A percentile compares a stretch with the other conserved stretches of the same genome.
Conservation (phyloP, 2,113 vertebrate genomes). For the Myocastor coypus region DNA sequence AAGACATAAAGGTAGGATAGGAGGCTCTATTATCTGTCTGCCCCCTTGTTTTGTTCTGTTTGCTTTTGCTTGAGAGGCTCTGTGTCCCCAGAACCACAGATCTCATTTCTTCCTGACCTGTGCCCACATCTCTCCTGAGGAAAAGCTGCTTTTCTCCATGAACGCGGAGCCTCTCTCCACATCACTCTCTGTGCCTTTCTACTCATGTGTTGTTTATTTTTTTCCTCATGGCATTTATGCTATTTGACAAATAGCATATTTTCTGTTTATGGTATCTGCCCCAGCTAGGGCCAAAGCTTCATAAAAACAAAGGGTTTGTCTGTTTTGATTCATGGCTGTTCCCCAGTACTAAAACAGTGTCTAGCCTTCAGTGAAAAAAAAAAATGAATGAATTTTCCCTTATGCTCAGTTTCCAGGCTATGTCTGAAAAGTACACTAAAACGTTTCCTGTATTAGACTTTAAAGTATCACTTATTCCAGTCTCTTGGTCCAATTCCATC, state of each 20-base stretch:
- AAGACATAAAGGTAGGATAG: not conserved
- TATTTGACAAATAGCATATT: slow-evolving; percentile 65
- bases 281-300: slow-evolving; percentile 15
- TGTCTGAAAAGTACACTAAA: not conserved
- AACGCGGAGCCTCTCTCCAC: not conserved
- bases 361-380: slow-evolving; percentile 20
- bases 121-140: not conserved
- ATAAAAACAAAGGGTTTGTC: slow-evolving; percentile 67
- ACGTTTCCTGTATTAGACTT: not conserved
- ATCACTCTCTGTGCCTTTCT: not conserved
- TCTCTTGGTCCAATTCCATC: not conserved
- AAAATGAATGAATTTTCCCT: slow-evolving; percentile 19
- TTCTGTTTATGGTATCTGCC: slow-evolving; percentile 53
- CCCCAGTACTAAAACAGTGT: not conserved
- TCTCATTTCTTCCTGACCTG: not conserved
- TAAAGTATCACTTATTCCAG: not conserved
- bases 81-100: not conserved
- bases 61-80: not conserved
- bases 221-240: slow-evolving; percentile 27
- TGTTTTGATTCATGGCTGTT: slow-evolving; percentile 63
- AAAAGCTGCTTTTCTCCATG: not conserved
- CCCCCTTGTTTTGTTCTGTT: not conserved
- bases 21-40: not conserved
- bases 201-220: not conserved
- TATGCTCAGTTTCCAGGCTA: not conserved